Conservation (phyloP, 92 coral and sea anemone genomes). For the Phymanthus crucifer region DNA sequence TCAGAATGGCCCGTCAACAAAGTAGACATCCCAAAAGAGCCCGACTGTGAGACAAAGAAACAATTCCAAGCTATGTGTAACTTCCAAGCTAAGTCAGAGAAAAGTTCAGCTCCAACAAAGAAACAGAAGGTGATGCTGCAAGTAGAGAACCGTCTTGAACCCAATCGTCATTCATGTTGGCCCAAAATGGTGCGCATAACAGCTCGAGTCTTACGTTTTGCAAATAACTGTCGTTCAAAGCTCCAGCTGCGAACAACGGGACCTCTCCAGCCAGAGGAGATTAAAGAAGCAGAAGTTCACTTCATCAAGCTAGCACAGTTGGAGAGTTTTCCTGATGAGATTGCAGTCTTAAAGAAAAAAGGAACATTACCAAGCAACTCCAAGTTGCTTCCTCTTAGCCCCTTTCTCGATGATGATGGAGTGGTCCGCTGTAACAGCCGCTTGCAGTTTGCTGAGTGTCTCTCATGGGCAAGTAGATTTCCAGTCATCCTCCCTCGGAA, state of each 20-base stretch:
- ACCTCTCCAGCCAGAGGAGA: constrained; percentile 30
- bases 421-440: constrained; percentile 48
- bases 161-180: constrained; percentile 42
- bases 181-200: constrained; percentile 22
- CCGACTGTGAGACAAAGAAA: not conserved
- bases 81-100: constrained; percentile 10
- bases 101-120: constrained; percentile 6
- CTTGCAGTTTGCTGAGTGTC: constrained; percentile 44
- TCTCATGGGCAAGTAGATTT: constrained; percentile 52
- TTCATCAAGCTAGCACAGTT: constrained; percentile 23
- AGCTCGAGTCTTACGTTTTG: constrained; percentile 25
- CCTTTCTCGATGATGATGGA: constrained; percentile 39
- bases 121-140: not conserved
- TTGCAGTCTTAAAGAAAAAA: constrained; percentile 12
- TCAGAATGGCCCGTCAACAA: constrained; percentile 6
- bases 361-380: constrained; percentile 6
- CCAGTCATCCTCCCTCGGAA: constrained; percentile 52
- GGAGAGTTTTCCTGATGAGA: constrained; percentile 23
- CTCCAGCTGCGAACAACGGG: constrained; percentile 25
- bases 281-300: constrained; percentile 10
- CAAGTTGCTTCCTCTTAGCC: constrained; percentile 41
- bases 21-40: constrained; percentile 1
- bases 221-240: constrained; percentile 32
- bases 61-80: not conserved
- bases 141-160: constrained; percentile 27